Base-by-base conservation (phyloP, 2,113 vertebrate species). In the Lophius piscatorius region DNA sequence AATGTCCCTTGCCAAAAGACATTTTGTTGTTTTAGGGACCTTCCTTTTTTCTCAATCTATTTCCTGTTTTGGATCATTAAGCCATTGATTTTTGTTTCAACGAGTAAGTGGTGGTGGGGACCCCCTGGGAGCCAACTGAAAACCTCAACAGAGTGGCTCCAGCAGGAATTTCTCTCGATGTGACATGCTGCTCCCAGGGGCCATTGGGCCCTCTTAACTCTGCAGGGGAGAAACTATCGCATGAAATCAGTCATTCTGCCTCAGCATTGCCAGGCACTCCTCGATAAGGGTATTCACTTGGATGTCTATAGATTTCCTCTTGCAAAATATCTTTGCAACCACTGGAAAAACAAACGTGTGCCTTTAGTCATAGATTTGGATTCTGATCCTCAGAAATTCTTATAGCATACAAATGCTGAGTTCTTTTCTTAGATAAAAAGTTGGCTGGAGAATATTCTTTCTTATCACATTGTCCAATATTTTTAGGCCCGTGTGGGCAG, bases 11-110 rank as follows among this genome's bases (percentile, higher is more conserved):
- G 87, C 86, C 86, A 84, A 90, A 90, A 90, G 85, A 90, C 85
- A 86, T 91, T 91, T 89, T 88, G 89, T 91, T 92, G 88, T 91
- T 91, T 90, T 84, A 89, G 86, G 79, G 79, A 87, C 77, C 77
- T 87, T 76, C 58, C 70, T 87, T 88, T 86, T 86, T 89, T 85
- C 82, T 84, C 84, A 83, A 90, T 91, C 89, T 88, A 85, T 91
- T 92, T 90, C 91, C 83, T 85, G 89, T 90, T 91, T 88, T 91
- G 90, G 91, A 91, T 92, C 91, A 92, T 92, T 92, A 92, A 86
- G 88, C 83, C 77, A 92, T 92, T 90, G 91, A 92, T 92, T 92
- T 92, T 90, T 89, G 87, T 89, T 92, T 89, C 89, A 84, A 65
- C 68, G 84, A 82, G 84, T 86, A 92, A 91, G 86, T 88, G 88